Base-by-base conservation (phyloP, 2,888 invertebrate genomes). In the Drosophila parthenogenetica region DNA sequence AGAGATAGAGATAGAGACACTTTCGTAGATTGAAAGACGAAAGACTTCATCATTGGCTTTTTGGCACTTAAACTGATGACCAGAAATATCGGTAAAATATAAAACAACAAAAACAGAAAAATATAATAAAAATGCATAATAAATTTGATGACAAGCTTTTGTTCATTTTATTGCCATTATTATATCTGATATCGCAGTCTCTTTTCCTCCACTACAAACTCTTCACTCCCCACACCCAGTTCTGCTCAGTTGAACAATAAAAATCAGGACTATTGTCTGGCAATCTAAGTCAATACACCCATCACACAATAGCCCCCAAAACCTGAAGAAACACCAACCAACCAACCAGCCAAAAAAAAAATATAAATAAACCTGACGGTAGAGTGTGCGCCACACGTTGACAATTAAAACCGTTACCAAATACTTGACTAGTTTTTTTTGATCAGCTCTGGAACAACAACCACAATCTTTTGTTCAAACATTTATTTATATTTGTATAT, bases 201-300 rank as follows among this genome's bases (percentile, higher is more conserved):
- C 25, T 25, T 25, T 25, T 29, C 48, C 45, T 13, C n/a, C 25
- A 13, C 13, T 3, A 2, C 32, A 42, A 4, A 3, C 43, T 14
- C 39, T 39, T n/a, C n/a, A 13, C 25, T 14, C 13, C 46, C 13
- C 8, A 17, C 22, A 25, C 13, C 29, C 5, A 14, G 10, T 16
- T 48, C 48, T 49, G 16, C 49, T 17, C 13, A 13, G 35, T 49
- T 70, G 73, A 78, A 78, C 80, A 78, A 78, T 78, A 79, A 76
- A 78, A 79, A 83, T 85, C 82, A 87, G 83, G 82, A 83, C 87
- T 79, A 83, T 83, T 83, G 83, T 83, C 66, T 87, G 49, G 50
- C 86, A 54, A 79, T 77, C 82, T 69, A 77, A 73, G 77, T 81
- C 77, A 85, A 82, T 85, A 81, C 69, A 72, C 59, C 50, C 55